Percentiles rank a stretch among this genome's conserved stretches.
Evolutionary conservation across 2,113 vertebrate genomes (phyloP).

Genomic region (Triplophysa tibetana): DNA sequence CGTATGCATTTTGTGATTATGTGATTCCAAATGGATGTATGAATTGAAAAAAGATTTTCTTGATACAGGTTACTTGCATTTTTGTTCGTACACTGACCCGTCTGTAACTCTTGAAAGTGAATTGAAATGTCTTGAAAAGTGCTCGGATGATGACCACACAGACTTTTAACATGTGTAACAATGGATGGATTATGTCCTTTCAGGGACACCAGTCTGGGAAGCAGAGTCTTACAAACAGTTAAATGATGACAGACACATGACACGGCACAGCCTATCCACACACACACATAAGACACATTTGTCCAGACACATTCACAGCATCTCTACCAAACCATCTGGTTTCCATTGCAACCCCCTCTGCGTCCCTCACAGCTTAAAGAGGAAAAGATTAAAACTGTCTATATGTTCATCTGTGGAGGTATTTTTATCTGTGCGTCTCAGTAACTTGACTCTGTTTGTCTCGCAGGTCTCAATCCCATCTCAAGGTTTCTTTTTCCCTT

Average conservation of each 20-base stretch:
- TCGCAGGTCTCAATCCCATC: conserved; percentile 27
- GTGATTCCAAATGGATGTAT: neutral
- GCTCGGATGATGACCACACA: neutral
- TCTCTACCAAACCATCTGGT: conserved; percentile 77
- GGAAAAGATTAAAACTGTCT: conserved; percentile 68
- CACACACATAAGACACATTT: conserved; percentile 50
- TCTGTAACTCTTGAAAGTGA: neutral
- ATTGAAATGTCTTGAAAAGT: neutral
- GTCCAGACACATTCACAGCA: conserved; percentile 49
- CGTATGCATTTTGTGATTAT: too few relatives aligned
- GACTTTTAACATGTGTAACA: conserved; percentile 31
- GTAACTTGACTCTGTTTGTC: conserved; percentile 50
- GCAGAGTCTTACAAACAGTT: conserved; percentile 44
- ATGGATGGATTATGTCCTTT: conserved; percentile 41
- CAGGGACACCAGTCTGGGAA: conserved; percentile 25
- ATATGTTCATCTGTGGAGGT: conserved; percentile 59
- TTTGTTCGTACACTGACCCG: neutral
- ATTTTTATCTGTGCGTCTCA: conserved; percentile 59
- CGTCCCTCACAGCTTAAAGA: conserved; percentile 62
- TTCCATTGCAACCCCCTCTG: conserved; percentile 71
- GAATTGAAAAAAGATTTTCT: neutral
- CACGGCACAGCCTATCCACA: conserved; percentile 44
- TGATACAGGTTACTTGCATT: neutral
- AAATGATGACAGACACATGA: conserved; percentile 47
- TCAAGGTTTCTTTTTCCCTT: neutral